Conservation (phyloP, 2,888 invertebrate species). For the Strigamia maritima region DNA sequence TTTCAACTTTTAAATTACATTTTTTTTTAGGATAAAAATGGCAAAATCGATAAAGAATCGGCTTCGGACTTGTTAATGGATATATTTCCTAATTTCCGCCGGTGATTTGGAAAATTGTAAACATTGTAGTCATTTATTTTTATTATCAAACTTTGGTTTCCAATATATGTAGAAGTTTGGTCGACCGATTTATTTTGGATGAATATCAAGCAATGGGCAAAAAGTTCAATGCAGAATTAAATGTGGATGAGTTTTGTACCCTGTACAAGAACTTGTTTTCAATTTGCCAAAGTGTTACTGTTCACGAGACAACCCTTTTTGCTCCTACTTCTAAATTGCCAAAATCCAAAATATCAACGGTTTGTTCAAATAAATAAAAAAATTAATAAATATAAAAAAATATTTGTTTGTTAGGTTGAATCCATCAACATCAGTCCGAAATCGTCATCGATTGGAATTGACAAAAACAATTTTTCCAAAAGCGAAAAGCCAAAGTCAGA, state of each 20-base stretch:
- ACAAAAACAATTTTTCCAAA: neutral
- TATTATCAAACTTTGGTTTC: neutral
- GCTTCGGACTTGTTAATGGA: neutral
- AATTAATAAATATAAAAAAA: too few species aligned
- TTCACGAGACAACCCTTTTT: neutral
- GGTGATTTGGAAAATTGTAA: neutral
- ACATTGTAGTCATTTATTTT: too few species aligned
- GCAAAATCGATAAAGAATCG: neutral
- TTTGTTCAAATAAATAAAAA: neutral
- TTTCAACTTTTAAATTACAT: neutral
- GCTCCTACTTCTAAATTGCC: neutral
- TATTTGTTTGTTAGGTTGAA: neutral
- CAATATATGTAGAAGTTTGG: slow-evolving; percentile 26
- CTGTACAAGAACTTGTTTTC: neutral
- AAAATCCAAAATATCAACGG: neutral
- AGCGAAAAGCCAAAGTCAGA: neutral
- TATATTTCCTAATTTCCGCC: slow-evolving; percentile 20
- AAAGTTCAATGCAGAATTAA: slow-evolving; percentile 5
- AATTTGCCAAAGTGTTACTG: slow-evolving; percentile 1
- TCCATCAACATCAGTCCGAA: neutral
- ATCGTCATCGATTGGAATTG: neutral
- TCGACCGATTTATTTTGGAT: slow-evolving; percentile 2
- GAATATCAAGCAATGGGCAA: slow-evolving; percentile 8
- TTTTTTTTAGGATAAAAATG: neutral
- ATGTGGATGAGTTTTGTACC: neutral